These are phyloP conservation scores for Girardinichthys multiradiatus DNA, from an alignment of 2,113 vertebrate genomes.

Conservation along the genomic window DNA sequence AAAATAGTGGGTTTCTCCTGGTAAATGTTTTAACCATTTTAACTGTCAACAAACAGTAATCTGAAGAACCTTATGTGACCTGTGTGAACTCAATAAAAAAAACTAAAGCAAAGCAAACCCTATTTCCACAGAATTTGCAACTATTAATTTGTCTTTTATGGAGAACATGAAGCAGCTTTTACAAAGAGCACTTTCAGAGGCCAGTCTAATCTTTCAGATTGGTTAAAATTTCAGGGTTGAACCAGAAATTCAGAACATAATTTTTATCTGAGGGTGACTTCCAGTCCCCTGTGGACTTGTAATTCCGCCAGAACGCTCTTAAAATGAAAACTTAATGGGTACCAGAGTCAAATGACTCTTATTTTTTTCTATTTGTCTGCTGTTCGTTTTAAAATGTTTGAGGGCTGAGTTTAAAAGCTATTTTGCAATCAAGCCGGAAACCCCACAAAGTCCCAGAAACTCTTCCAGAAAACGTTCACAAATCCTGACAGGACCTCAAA, in stretches of 20 bases:
- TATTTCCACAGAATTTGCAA: neutral
- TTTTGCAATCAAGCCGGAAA: constrained; percentile 42
- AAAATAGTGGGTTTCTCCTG: neutral
- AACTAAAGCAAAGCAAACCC: constrained; percentile 1
- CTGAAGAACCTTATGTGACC: neutral
- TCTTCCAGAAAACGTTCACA: constrained; percentile 28
- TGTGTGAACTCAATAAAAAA: neutral
- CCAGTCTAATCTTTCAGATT: neutral
- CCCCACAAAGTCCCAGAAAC: constrained; percentile 38
- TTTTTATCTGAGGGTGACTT: constrained; percentile 44
- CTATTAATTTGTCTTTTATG: neutral
- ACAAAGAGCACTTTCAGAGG: neutral
- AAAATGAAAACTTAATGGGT: constrained; percentile 42
- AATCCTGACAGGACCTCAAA: constrained; percentile 48
- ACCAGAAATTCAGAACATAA: constrained; percentile 35
- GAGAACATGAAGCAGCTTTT: neutral
- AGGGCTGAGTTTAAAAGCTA: constrained; percentile 31
- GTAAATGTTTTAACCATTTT: neutral
- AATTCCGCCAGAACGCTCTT: constrained; percentile 27
- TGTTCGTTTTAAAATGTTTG: constrained; percentile 13
- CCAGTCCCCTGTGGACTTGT: constrained; percentile 52
- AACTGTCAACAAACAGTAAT: neutral
- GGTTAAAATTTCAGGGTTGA: constrained; percentile 19
- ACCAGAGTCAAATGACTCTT: constrained; percentile 37
- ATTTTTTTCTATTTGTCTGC: constrained; percentile 19